These are phyloP conservation scores for Lissocephala sabroskyi DNA, from an alignment of 2,888 invertebrate genomes.

Conservation along the genomic window DNA sequence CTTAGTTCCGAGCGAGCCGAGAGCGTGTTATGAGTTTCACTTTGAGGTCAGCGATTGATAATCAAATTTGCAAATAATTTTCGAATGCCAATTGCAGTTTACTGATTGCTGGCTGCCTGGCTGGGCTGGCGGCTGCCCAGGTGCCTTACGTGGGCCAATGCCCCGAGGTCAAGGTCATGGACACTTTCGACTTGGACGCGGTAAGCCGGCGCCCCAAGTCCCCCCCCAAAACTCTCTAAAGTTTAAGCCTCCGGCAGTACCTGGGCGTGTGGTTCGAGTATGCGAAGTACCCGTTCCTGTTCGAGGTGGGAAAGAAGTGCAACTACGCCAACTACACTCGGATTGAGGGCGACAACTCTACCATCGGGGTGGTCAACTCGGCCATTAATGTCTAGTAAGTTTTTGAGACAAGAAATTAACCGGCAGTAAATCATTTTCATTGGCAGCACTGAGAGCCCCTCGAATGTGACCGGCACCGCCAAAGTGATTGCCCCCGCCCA, in stretches of 20 bases:
- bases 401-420: background rate
- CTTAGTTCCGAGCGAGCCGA: constrained; percentile 13
- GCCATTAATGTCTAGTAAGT: constrained; percentile 63
- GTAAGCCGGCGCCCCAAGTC: too few species aligned
- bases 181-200: constrained; percentile 75
- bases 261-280: constrained; percentile 86
- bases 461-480: constrained; percentile 56
- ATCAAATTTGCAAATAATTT: background rate
- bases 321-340: constrained; percentile 79
- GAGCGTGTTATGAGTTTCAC: background rate
- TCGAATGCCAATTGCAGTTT: background rate
- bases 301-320: constrained; percentile 83
- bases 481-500: constrained; percentile 58
- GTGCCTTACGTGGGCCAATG: constrained; percentile 79
- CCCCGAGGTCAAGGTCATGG: constrained; percentile 76
- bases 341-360: constrained; percentile 69
- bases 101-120: background rate
- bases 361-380: constrained; percentile 74
- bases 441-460: constrained; percentile 47
- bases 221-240: too few species aligned
- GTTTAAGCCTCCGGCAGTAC: too few species aligned
- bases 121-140: constrained; percentile 71
- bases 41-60: background rate
- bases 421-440: background rate
- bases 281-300: constrained; percentile 83